A percentile compares a stretch with the other conserved stretches of the same genome.
phyloP scores from a whole-genome alignment of 2,113 vertebrate species.

The Aplodontia rufa region DNA sequence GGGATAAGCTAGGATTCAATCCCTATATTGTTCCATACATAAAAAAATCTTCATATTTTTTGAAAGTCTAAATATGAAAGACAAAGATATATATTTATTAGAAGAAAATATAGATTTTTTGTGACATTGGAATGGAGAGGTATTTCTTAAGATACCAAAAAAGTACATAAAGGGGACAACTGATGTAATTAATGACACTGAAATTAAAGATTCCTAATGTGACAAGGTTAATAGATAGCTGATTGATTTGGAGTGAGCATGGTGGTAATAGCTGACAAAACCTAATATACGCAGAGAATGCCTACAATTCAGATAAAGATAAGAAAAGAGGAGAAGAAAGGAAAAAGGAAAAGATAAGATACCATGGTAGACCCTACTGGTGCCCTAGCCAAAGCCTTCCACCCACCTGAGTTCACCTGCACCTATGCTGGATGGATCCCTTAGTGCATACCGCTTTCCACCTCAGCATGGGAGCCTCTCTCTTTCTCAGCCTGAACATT shows the following conservation, averaged over 20 bases:
- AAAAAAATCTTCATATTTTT: not conserved
- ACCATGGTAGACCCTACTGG: not conserved
- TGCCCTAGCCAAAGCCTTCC: not conserved
- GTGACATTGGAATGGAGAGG: not conserved
- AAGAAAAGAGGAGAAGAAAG: not conserved
- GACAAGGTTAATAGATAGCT: not conserved
- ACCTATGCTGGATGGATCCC: not conserved
- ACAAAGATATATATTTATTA: not conserved
- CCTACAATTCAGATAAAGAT: not conserved
- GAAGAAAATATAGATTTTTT: not conserved
- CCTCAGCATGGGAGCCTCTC: not conserved
- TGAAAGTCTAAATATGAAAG: not conserved
- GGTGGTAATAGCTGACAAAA: not conserved
- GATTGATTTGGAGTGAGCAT: not conserved
- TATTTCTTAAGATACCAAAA: not conserved
- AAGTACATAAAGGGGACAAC: not conserved
- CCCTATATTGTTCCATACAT: not conserved
- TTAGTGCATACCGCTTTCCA: not conserved
- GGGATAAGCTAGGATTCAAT: not conserved
- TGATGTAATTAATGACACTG: not conserved
- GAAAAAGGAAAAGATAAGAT: not conserved
- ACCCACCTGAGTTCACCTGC: not conserved
- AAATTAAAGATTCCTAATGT: not conserved
- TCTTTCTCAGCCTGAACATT: not conserved
- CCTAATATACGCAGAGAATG: not conserved